Base-by-base conservation (phyloP, 2,888 invertebrate genomes). In the Hirtodrosophila cameraria region DNA sequence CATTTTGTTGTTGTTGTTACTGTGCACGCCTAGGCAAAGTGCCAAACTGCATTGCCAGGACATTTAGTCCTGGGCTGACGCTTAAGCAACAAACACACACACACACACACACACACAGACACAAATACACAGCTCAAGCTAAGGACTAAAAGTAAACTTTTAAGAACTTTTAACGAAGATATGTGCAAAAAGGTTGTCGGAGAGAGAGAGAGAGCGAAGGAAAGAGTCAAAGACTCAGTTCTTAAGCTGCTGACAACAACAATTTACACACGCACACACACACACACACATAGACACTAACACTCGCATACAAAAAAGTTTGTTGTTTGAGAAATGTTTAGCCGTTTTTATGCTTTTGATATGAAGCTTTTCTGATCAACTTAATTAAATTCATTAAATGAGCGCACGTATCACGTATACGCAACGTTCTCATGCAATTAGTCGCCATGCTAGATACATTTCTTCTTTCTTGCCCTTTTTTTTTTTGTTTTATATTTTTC, bases 381-480 rank as follows among this genome's bases (percentile, higher is more conserved):
- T 79, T 85, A 85, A 82, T 85, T 82, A 79, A 82, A 82, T 82
- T 82, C 75, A 79, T 82, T 82, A 74, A 66, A 62, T 49, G 60
- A 23, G 46, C 33, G 42, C 67, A 67, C 63, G 62, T 67, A 73
- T 71, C 62, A 65, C 63, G 76, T 74, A 66, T 66, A 62, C 77
- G 74, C 48, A 63, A 46, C 42, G 62, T 36, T 58, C 33, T 23
- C n/a, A 7, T 52, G 75, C 72, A 75, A 80, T 83, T 77, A 80
- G 83, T 69, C 70, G 16, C 53, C 49, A 68, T 58, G 50, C 62
- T 45, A 49, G 45, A 80, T 67, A 62, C 45, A 38, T 55, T 46
- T 53, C 49, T 55, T 28, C 39, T 16, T n/a, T 39, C 20, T 39
- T 38, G 35, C 2, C 18, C 1, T 9, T 25, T 23, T 25, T 52